These are phyloP conservation scores for Amia ocellicauda DNA, from an alignment of 2,113 vertebrate genomes.

Conservation along the genomic window DNA sequence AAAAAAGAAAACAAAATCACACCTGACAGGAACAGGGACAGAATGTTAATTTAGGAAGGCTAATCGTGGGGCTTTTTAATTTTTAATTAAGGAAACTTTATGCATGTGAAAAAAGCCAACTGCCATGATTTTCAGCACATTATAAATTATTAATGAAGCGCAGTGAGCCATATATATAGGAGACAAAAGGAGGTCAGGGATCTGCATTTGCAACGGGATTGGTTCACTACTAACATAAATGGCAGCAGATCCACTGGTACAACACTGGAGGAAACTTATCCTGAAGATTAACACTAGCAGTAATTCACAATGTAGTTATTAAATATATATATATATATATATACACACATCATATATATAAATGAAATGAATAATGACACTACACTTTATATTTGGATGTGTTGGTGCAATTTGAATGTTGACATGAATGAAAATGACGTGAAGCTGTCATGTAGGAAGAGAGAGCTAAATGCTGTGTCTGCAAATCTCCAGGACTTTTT, in stretches of 20 bases:
- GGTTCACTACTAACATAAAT: slow-evolving; percentile 20
- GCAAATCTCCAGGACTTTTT: too few species aligned
- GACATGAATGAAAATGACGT: too few species aligned
- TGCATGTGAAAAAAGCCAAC: slow-evolving; percentile 53
- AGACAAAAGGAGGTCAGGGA: slow-evolving; percentile 43
- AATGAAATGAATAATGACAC: too few species aligned
- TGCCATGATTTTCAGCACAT: slow-evolving; percentile 39
- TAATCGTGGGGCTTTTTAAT: slow-evolving; percentile 35
- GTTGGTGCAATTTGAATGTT: too few species aligned
- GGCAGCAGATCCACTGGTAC: slow-evolving; percentile 1
- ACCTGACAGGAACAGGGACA: slow-evolving; percentile 30
- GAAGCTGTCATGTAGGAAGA: too few species aligned
- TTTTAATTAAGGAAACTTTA: slow-evolving; percentile 53
- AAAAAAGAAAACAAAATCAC: slow-evolving; percentile 18
- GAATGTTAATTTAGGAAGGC: slow-evolving; percentile 26
- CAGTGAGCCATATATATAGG: slow-evolving; percentile 24
- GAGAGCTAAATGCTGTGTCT: too few species aligned
- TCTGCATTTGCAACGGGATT: slow-evolving; percentile 22
- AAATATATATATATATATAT: too few species aligned
- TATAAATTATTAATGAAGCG: slow-evolving; percentile 46
- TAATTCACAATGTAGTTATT: too few species aligned
- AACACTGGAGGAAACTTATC: too few species aligned
- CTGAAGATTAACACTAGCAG: too few species aligned
- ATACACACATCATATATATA: too few species aligned
- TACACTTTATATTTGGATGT: too few species aligned